phyloP scores from a whole-genome alignment of 2,797 vertebrate genomes.

The Megalops cyprinoides region DNA sequence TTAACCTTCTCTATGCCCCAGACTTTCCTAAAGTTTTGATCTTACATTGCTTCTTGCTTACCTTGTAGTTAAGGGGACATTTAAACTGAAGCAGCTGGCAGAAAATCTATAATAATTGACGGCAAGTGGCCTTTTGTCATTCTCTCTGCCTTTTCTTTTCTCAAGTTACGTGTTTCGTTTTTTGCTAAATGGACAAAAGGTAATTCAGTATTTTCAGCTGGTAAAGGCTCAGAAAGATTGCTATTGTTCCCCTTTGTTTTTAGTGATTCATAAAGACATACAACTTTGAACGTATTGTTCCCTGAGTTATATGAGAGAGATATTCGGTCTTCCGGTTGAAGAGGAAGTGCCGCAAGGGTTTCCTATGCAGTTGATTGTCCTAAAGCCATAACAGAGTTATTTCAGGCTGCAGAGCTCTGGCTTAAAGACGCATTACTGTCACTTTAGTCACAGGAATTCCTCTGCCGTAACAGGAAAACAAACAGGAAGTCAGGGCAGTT shows the following conservation, averaged over 20 bases:
- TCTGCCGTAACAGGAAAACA: conserved; percentile 71
- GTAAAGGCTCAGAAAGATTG: too few species aligned
- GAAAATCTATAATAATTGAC: background rate
- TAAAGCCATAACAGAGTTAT: conserved; percentile 47
- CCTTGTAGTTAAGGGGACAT: background rate
- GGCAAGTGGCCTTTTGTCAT: too few species aligned
- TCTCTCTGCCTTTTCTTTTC: too few species aligned
- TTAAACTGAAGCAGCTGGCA: background rate
- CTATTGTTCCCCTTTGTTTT: too few species aligned
- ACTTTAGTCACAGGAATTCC: conserved; percentile 68
- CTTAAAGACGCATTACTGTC: conserved; percentile 54
- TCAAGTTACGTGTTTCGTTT: too few species aligned
- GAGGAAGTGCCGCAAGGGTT: conserved; percentile 35
- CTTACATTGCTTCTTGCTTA: background rate
- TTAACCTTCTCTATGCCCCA: too few species aligned
- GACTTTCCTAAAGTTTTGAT: too few species aligned
- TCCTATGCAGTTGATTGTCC: conserved; percentile 39
- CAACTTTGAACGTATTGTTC: background rate
- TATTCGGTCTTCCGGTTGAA: background rate
- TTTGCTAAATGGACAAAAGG: background rate
- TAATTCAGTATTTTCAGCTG: background rate
- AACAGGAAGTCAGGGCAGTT: conserved; percentile 72
- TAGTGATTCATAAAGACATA: background rate
- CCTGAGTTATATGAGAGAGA: background rate
- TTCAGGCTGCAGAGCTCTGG: conserved; percentile 52